Percentiles rank a stretch among this genome's conserved stretches.
phyloP scores from a whole-genome alignment of 2,888 invertebrate species.

The Amphimallon solstitiale region DNA sequence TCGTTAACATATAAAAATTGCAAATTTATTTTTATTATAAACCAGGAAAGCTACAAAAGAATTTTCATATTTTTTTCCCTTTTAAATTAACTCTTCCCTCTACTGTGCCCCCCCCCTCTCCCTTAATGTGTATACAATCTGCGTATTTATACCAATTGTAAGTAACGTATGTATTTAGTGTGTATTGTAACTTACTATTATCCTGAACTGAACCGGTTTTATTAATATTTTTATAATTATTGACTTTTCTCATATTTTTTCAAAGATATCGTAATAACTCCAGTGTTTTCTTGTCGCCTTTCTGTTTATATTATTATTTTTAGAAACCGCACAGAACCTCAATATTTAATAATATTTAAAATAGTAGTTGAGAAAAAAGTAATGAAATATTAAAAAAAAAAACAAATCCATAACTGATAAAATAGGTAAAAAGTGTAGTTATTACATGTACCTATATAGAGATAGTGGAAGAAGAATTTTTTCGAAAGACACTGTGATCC shows the following conservation, averaged over 20 bases:
- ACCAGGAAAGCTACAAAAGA: background rate
- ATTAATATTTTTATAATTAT: background rate
- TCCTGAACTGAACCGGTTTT: conserved; percentile 15
- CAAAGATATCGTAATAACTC: background rate
- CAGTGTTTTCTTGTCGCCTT: background rate
- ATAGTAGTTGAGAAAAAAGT: conserved; percentile 9
- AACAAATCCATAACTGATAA: background rate
- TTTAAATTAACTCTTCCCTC: background rate
- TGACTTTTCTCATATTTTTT: background rate
- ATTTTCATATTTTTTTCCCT: background rate
- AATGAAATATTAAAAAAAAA: too few relatives aligned
- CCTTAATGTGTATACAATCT: conserved; percentile 23
- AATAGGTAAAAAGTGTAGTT: conserved; percentile 7
- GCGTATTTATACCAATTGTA: conserved; percentile 6
- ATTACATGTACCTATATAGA: conserved; percentile 7
- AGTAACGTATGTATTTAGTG: background rate
- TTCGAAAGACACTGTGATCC: conserved; percentile 11
- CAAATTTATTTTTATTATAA: too few relatives aligned
- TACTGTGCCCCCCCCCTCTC: background rate
- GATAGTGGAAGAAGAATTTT: conserved; percentile 8
- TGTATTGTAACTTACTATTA: background rate
- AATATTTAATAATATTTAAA: conserved; percentile 32
- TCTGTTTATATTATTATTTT: conserved; percentile 3
- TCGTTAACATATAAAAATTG: too few relatives aligned
- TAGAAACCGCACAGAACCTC: conserved; percentile 48